Conservation (phyloP, 2,113 vertebrate species). For the Rhipidura dahli region DNA sequence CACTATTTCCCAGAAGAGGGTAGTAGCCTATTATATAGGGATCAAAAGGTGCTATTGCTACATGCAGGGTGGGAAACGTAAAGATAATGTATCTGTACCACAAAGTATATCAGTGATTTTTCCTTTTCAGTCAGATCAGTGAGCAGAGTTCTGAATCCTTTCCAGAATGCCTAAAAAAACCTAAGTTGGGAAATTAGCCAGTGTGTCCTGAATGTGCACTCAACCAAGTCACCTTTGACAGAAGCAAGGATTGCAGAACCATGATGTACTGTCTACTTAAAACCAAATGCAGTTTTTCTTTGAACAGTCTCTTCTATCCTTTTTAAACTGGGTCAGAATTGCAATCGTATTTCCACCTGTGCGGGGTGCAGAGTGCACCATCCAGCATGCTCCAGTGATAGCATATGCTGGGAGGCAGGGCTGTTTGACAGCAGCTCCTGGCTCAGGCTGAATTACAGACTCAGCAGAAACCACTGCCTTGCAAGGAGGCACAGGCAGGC, state of each 20-base stretch:
- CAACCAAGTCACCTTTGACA: not conserved
- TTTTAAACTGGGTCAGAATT: not conserved
- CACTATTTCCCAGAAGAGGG: not conserved
- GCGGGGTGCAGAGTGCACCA: not conserved
- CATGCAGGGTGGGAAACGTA: not conserved
- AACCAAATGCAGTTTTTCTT: not conserved
- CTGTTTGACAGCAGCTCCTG: not conserved
- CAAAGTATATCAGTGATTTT: not conserved
- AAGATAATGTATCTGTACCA: not conserved
- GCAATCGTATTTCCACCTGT: not conserved
- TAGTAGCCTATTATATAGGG: not conserved
- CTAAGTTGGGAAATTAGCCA: not conserved
- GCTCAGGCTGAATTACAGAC: not conserved
- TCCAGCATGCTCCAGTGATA: not conserved
- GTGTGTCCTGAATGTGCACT: not conserved
- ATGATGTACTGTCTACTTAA: not conserved
- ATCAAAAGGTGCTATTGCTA: not conserved
- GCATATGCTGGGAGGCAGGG: not conserved
- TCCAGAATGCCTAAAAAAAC: not conserved
- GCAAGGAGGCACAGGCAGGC: rapidly evolving
- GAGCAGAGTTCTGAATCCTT: not conserved
- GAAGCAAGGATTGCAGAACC: not conserved
- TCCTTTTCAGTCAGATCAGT: not conserved
- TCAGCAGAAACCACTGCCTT: not conserved
- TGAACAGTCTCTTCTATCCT: not conserved